These are phyloP conservation scores for Haemorhous mexicanus DNA, from an alignment of 2,113 vertebrate species.

Conservation along the genomic window DNA sequence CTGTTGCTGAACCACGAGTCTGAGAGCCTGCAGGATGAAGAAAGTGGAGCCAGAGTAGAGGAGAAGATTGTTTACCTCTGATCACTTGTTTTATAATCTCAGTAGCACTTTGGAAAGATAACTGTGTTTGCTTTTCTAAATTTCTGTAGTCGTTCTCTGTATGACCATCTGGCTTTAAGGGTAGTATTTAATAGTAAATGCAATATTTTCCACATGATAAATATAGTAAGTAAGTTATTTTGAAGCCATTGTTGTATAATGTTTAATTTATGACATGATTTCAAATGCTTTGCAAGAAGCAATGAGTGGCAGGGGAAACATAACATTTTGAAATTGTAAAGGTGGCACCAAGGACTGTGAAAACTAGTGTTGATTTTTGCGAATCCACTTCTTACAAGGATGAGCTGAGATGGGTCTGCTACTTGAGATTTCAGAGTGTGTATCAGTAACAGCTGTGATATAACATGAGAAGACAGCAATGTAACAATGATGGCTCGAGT, in stretches of 20 bases:
- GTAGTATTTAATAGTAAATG: slow-evolving; percentile 57
- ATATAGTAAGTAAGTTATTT: slow-evolving; percentile 73
- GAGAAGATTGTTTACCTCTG: slow-evolving; percentile 94
- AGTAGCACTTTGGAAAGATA: slow-evolving; percentile 47
- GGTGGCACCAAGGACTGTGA: background rate
- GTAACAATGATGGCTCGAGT: background rate
- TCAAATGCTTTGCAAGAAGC: background rate
- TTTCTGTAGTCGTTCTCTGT: slow-evolving; percentile 4
- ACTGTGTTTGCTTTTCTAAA: slow-evolving; percentile 10
- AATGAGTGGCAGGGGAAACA: background rate
- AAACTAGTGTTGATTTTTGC: background rate
- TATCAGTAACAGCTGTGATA: background rate
- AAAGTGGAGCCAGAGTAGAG: slow-evolving; percentile 71
- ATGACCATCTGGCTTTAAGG: slow-evolving; percentile 33
- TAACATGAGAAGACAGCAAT: background rate
- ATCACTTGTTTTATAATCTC: slow-evolving; percentile 21
- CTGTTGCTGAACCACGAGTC: slow-evolving; percentile 53
- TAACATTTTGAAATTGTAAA: background rate
- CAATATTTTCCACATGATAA: background rate
- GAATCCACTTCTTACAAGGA: background rate
- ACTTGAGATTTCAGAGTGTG: background rate
- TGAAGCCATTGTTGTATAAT: slow-evolving; percentile 26
- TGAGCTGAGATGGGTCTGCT: background rate
- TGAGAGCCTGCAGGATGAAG: slow-evolving; percentile 67
- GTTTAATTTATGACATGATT: slow-evolving; percentile 58